Percentiles rank a stretch among this genome's conserved stretches.
phyloP scores from a whole-genome alignment of 2,888 invertebrate species.

The Cephus pygmeus region DNA sequence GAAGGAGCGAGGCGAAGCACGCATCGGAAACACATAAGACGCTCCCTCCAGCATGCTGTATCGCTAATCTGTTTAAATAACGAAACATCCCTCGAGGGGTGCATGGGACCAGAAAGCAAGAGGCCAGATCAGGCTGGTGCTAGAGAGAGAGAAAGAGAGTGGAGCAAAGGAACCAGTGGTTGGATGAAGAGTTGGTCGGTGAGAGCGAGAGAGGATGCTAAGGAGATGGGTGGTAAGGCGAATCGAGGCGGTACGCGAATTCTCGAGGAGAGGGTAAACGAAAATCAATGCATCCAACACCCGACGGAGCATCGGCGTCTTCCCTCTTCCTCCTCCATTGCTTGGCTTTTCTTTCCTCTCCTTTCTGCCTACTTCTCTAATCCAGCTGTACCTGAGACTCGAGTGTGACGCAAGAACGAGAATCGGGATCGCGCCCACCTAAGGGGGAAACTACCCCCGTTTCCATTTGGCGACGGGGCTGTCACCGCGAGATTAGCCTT shows the following conservation, averaged over 20 bases:
- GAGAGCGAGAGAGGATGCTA: slow-evolving; percentile 10
- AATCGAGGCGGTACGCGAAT: neutral
- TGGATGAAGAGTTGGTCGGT: slow-evolving; percentile 5
- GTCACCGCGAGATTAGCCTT: slow-evolving; percentile 24
- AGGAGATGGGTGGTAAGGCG: neutral
- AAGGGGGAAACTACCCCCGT: neutral
- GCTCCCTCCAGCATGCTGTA: slow-evolving; percentile 53
- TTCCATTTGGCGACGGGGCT: slow-evolving; percentile 10
- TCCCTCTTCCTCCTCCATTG: neutral
- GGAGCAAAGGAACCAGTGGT: neutral
- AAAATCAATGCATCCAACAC: slow-evolving; percentile 61
- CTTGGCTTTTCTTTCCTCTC: neutral
- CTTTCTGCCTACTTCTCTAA: neutral
- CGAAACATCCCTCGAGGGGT: slow-evolving; percentile 60
- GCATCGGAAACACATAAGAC: slow-evolving; percentile 61
- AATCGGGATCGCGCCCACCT: neutral
- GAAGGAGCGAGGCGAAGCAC: slow-evolving; percentile 33
- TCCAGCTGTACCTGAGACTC: slow-evolving; percentile 4
- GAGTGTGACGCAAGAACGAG: slow-evolving; percentile 15
- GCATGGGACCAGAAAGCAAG: slow-evolving; percentile 12
- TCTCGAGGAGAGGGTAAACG: slow-evolving; percentile 52
- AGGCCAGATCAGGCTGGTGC: neutral
- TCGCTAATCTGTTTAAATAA: slow-evolving; percentile 66
- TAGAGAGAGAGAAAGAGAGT: neutral
- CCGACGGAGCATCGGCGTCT: slow-evolving; percentile 33